These are phyloP conservation scores for Pinctada fucata DNA, from an alignment of 2,888 invertebrate genomes.

Conservation along the genomic window DNA sequence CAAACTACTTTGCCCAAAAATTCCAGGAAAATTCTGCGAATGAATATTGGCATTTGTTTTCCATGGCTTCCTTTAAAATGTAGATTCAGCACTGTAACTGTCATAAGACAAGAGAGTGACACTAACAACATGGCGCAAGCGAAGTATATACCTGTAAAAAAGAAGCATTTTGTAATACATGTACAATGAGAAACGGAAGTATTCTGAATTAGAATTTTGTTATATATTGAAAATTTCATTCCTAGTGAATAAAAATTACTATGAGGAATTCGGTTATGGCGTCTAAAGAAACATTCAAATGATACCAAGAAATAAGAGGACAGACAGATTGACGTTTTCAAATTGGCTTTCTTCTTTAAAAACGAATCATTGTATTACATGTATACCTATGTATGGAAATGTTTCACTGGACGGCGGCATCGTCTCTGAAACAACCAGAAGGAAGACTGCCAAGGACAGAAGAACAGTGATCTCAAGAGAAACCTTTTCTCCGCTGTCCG, in stretches of 20 bases:
- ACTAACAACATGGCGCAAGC: conserved; percentile 58
- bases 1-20: conserved; percentile 30
- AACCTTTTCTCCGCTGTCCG: conserved; percentile 59
- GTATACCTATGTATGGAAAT: conserved; percentile 69
- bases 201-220: too few species aligned
- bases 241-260: too few species aligned
- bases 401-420: conserved; percentile 72
- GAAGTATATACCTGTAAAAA: conserved; percentile 55
- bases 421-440: conserved; percentile 70
- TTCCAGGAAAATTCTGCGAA: conserved; percentile 46
- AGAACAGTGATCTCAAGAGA: conserved; percentile 71
- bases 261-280: too few species aligned
- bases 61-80: conserved; percentile 54
- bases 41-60: conserved; percentile 45
- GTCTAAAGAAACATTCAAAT: too few species aligned
- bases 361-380: neutral
- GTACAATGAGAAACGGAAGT: too few species aligned
- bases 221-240: too few species aligned
- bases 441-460: conserved; percentile 71
- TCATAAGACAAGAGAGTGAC: conserved; percentile 58
- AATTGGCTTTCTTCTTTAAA: too few species aligned
- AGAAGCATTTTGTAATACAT: neutral
- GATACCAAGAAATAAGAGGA: too few species aligned
- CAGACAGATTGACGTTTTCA: too few species aligned
- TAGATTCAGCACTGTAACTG: conserved; percentile 55